phyloP scores from a whole-genome alignment of 1,140 invertebrate species.

The Drosophila bipectinata region DNA sequence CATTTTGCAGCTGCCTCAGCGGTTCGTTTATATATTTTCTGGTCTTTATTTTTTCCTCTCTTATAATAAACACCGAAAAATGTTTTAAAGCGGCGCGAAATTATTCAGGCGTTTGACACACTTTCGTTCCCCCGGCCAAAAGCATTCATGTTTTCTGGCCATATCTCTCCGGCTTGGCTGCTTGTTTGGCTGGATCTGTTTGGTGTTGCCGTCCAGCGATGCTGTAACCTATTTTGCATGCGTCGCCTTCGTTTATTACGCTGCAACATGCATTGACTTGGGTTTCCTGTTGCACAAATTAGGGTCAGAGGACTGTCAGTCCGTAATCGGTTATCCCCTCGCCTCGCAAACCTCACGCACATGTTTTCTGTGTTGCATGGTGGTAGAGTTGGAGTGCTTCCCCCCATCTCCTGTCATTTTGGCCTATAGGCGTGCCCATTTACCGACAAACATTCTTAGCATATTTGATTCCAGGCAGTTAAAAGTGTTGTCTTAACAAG shows the following conservation, averaged over 20 bases:
- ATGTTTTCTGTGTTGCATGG: constrained; percentile 9
- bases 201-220: constrained; percentile 40
- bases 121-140: constrained; percentile 57
- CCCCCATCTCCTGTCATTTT: neutral
- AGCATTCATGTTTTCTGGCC: constrained; percentile 12
- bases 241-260: constrained; percentile 54
- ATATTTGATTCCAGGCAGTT: constrained; percentile 40
- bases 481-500: constrained; percentile 11
- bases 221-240: constrained; percentile 82
- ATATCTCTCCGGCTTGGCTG: neutral
- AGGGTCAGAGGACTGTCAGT: constrained; percentile 57
- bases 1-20: constrained; percentile 50
- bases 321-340: constrained; percentile 8
- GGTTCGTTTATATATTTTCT: constrained; percentile 4
- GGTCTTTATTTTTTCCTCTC: constrained; percentile 5
- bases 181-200: constrained; percentile 7
- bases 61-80: constrained; percentile 51
- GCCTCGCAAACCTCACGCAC: neutral
- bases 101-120: constrained; percentile 81
- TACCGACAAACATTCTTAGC: constrained; percentile 46
- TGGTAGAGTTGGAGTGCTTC: neutral
- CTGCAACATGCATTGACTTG: constrained; percentile 31
- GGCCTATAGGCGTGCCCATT: constrained; percentile 22
- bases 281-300: constrained; percentile 63
- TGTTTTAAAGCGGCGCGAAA: constrained; percentile 57